Percentiles rank a stretch among this genome's conserved stretches.
Evolutionary conservation across 1,140 invertebrate species (phyloP).

Genomic region (Geopemphigus sp.): DNA sequence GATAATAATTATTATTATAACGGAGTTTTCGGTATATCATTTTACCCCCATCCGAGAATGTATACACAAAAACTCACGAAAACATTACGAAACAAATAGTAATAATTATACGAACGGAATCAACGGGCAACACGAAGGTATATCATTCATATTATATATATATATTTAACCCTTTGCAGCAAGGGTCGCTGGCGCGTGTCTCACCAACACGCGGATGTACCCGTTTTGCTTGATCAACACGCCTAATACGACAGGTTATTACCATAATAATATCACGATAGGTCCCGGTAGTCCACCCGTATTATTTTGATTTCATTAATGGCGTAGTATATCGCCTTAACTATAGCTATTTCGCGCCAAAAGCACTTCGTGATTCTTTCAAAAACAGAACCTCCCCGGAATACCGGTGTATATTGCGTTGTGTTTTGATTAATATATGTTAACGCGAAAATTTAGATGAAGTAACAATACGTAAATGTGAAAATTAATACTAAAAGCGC

Average conservation of each 20-base stretch:
- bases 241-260: conserved; percentile 32
- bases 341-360: not conserved
- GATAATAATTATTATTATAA: conserved; percentile 29
- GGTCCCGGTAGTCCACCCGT: not conserved
- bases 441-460: not conserved
- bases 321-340: not conserved
- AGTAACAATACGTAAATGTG: not conserved
- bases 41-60: not conserved
- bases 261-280: conserved; percentile 4
- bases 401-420: not conserved
- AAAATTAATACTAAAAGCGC: no score
- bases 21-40: conserved; percentile 27
- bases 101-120: not conserved
- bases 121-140: conserved; percentile 4
- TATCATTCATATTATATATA: not conserved
- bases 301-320: conserved; percentile 20
- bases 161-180: not conserved
- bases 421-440: not conserved
- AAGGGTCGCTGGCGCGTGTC: not conserved
- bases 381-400: not conserved
- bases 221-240: conserved; percentile 23
- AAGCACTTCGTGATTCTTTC: not conserved
- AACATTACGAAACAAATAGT: conserved; percentile 41
- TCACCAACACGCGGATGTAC: conserved; percentile 5
- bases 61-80: not conserved